A percentile compares a stretch with the other conserved stretches of the same genome.
These are phyloP conservation scores for Sebastiscus albofasciatus DNA, from an alignment of 2,797 vertebrate genomes.

Conservation along the genomic window DNA sequence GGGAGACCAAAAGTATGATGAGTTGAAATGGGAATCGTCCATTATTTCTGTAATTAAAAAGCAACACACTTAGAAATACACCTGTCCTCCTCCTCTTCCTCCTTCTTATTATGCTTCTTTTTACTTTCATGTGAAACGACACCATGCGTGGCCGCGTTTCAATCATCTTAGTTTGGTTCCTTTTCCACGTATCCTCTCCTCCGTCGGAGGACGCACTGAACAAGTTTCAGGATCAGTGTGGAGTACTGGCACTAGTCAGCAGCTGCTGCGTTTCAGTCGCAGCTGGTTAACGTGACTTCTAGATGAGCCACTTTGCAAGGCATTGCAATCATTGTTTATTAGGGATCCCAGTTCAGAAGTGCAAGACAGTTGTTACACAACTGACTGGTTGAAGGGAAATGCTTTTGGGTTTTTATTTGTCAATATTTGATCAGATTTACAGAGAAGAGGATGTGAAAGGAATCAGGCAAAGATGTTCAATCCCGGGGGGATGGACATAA, in stretches of 20 bases:
- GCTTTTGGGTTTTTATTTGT: neutral
- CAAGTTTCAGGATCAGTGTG: neutral
- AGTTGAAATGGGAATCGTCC: constrained; percentile 99
- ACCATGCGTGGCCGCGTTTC: constrained; percentile 54
- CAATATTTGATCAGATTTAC: neutral
- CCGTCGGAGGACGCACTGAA: neutral
- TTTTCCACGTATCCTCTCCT: constrained; percentile 59
- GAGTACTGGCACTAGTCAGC: neutral
- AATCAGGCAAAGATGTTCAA: constrained; percentile 58
- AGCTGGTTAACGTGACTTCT: neutral
- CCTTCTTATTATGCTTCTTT: constrained; percentile 15
- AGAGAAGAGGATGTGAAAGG: constrained; percentile 56
- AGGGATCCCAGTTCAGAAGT: neutral
- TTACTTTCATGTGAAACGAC: constrained; percentile 45
- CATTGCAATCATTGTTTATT: neutral
- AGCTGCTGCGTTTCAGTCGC: neutral
- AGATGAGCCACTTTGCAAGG: neutral
- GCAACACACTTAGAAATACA: constrained; percentile 85
- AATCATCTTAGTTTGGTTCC: constrained; percentile 59
- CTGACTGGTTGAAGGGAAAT: neutral
- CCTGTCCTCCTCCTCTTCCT: constrained; percentile 61
- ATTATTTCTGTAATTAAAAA: constrained; percentile 92
- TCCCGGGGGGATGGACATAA: constrained; percentile 7
- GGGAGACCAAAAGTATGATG: constrained; percentile 99
- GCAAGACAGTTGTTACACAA: neutral